phyloP scores from a whole-genome alignment of 1,140 invertebrate species.

The Grapholita molesta region DNA sequence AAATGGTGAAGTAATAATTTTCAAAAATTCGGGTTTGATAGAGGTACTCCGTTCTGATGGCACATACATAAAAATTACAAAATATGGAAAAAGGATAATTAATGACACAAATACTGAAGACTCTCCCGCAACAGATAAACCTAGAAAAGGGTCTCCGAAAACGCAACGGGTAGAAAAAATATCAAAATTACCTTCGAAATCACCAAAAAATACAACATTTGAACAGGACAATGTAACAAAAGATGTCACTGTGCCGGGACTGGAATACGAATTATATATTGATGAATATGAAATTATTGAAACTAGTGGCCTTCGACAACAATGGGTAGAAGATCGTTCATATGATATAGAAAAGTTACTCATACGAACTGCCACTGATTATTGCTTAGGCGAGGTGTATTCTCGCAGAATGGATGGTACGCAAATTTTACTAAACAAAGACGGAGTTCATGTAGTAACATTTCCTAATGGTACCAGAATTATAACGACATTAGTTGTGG shows the following conservation, averaged over 20 bases:
- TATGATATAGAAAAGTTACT: constrained; percentile 69
- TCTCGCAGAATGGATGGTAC: constrained; percentile 77
- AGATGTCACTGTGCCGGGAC: constrained; percentile 16
- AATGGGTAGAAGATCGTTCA: constrained; percentile 40
- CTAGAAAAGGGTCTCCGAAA: constrained; percentile 43
- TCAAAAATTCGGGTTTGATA: constrained; percentile 51
- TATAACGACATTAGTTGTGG: constrained; percentile 63
- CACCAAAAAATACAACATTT: constrained; percentile 37
- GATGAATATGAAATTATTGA: constrained; percentile 62
- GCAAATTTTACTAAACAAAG: constrained; percentile 71
- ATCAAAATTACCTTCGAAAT: constrained; percentile 45
- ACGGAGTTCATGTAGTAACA: constrained; percentile 70
- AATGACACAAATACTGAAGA: constrained; percentile 22
- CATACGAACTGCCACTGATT: constrained; percentile 73
- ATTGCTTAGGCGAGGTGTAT: constrained; percentile 76
- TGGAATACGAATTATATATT: constrained; percentile 49
- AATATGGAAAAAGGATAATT: constrained; percentile 44
- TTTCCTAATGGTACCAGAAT: constrained; percentile 77
- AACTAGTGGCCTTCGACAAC: constrained; percentile 49
- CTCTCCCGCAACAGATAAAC: constrained; percentile 43
- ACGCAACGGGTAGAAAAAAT: constrained; percentile 41
- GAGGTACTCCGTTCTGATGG: constrained; percentile 55
- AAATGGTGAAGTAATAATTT: constrained; percentile 67
- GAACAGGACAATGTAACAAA: constrained; percentile 28
- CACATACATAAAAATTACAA: constrained; percentile 49